phyloP scores from a whole-genome alignment of 2,113 vertebrate genomes.

The Eptatretus burgeri region DNA sequence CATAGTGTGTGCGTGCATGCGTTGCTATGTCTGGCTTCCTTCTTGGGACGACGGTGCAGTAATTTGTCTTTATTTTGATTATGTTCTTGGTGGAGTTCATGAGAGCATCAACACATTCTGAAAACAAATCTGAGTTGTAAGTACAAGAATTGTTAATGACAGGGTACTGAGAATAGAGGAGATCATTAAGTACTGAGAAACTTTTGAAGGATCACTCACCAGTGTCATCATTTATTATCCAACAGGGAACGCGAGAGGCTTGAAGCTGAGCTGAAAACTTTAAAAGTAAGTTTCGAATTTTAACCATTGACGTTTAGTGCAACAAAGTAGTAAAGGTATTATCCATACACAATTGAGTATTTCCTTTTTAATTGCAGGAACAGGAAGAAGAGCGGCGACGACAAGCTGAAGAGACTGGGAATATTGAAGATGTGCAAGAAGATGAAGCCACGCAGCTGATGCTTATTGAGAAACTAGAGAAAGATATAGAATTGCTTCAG shows the following conservation, averaged over 20 bases:
- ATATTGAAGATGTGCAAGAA: slow-evolving; percentile 17
- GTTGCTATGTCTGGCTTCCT: too few relatives aligned
- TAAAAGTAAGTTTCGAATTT: slow-evolving; percentile 13
- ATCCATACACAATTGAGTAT: background rate
- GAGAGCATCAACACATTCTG: too few relatives aligned
- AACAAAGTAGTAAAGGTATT: background rate
- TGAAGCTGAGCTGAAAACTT: slow-evolving; percentile 11
- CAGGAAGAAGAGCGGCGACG: slow-evolving; percentile 12
- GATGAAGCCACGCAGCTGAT: slow-evolving; percentile 58
- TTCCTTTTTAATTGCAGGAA: slow-evolving; percentile 14
- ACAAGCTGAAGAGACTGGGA: background rate
- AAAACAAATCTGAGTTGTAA: too few relatives aligned
- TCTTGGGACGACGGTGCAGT: too few relatives aligned
- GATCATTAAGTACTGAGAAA: too few relatives aligned
- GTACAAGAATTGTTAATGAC: too few relatives aligned
- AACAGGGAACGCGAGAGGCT: slow-evolving; percentile 16
- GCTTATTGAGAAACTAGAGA: slow-evolving; percentile 47
- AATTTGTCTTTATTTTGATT: too few relatives aligned
- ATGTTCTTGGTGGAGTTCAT: too few relatives aligned
- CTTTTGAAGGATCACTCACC: too few relatives aligned
- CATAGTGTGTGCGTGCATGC: too few relatives aligned
- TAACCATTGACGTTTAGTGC: background rate
- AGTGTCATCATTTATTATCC: slow-evolving; percentile 7
- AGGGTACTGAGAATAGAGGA: too few relatives aligned
- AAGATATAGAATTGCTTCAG: slow-evolving; percentile 52